Conservation (phyloP, 1,140 invertebrate genomes). For the Drosophila equinoxialis region DNA sequence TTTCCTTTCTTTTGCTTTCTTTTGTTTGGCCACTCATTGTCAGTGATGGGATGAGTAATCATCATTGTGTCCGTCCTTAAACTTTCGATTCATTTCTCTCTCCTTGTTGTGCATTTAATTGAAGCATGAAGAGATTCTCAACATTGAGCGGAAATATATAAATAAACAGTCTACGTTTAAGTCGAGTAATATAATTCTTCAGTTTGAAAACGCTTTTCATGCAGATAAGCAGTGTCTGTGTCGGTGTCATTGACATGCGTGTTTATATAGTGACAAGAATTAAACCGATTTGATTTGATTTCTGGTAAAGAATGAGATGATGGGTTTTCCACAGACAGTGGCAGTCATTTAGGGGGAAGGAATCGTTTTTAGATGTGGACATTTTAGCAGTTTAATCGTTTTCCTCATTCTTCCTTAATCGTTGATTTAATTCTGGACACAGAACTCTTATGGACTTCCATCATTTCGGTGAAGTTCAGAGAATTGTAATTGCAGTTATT, state of each 20-base stretch:
- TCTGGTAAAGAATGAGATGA: not conserved
- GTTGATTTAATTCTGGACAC: too few relatives aligned
- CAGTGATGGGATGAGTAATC: conserved; percentile 27
- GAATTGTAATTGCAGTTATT: too few relatives aligned
- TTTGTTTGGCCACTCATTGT: conserved; percentile 46
- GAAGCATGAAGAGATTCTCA: conserved; percentile 29
- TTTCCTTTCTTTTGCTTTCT: conserved; percentile 1
- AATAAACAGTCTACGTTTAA: not conserved
- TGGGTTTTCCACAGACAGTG: not conserved
- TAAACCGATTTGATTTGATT: not conserved
- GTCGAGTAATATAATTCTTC: conserved; percentile 1
- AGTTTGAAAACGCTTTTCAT: not conserved
- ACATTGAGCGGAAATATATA: not conserved
- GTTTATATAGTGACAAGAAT: not conserved
- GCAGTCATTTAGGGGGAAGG: too few relatives aligned
- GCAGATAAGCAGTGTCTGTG: not conserved
- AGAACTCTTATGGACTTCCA: too few relatives aligned
- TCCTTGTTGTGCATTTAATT: conserved; percentile 52
- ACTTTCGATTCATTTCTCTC: conserved; percentile 45
- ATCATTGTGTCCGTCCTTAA: conserved; percentile 38
- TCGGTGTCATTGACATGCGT: not conserved
- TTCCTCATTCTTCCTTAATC: too few relatives aligned
- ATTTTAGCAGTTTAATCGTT: too few relatives aligned
- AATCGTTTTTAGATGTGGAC: too few relatives aligned
- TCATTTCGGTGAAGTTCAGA: too few relatives aligned